phyloP scores from a whole-genome alignment of 1,140 invertebrate species.

The Sarcophaga peregrina region DNA sequence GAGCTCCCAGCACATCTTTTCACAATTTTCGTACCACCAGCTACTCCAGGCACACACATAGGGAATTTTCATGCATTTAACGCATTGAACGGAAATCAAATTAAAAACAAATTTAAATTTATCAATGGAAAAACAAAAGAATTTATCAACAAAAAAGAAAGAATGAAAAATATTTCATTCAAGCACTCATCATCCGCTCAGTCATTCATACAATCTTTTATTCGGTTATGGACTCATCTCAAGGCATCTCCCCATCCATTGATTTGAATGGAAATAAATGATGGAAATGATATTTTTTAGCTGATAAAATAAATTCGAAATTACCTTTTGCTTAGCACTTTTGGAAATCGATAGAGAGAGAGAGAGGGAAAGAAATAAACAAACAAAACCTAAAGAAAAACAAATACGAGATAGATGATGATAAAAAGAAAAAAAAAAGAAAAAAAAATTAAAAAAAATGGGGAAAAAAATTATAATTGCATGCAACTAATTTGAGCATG shows the following conservation, averaged over 20 bases:
- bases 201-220: background rate
- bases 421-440: background rate
- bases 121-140: slow-evolving; percentile 22
- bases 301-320: background rate
- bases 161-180: background rate
- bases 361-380: too few relatives aligned
- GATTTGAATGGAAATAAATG: background rate
- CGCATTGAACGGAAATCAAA: slow-evolving; percentile 32
- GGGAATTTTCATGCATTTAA: background rate
- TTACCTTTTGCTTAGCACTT: too few relatives aligned
- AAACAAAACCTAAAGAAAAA: too few relatives aligned
- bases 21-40: background rate
- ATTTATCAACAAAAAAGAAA: background rate
- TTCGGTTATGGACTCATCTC: too few relatives aligned
- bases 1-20: background rate
- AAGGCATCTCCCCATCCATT: background rate
- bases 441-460: background rate
- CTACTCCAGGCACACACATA: background rate
- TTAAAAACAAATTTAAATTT: slow-evolving; percentile 39
- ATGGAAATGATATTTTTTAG: slow-evolving; percentile 23
- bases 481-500: slow-evolving; percentile 39
- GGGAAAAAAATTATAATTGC: slow-evolving; percentile 33
- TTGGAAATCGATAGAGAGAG: too few relatives aligned
- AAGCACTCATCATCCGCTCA: background rate
- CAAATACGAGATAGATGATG: background rate